These are phyloP conservation scores for Chrysomela aeneicollis DNA, from an alignment of 2,888 invertebrate species.

Conservation along the genomic window DNA sequence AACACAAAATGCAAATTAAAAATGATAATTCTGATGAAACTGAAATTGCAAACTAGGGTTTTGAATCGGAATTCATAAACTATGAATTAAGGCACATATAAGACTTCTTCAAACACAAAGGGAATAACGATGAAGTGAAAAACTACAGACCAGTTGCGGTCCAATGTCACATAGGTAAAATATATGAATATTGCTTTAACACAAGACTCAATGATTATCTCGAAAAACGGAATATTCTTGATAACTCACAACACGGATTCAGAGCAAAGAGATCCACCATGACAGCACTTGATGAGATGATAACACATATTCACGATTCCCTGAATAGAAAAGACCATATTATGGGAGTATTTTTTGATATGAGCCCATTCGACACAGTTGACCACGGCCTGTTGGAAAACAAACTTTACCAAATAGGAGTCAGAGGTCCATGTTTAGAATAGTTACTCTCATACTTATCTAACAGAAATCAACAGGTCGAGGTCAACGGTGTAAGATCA, in stretches of 20 bases:
- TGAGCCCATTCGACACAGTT: constrained; percentile 1
- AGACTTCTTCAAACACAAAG: constrained; percentile 4
- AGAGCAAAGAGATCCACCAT: background rate
- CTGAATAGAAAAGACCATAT: background rate
- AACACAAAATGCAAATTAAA: too few species aligned
- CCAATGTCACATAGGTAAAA: constrained; percentile 3
- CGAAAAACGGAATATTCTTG: constrained; percentile 10
- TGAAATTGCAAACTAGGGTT: too few species aligned
- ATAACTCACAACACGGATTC: background rate
- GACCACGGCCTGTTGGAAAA: background rate
- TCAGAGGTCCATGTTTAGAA: background rate
- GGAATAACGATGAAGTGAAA: background rate
- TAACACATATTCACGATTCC: background rate
- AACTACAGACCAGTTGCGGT: background rate
- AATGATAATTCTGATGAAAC: too few species aligned
- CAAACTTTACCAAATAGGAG: background rate
- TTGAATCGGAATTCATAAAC: too few species aligned
- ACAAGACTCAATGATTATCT: constrained; percentile 12
- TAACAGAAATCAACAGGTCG: too few species aligned
- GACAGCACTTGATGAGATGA: constrained; percentile 3
- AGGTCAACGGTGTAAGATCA: too few species aligned
- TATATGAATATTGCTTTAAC: constrained; percentile 1
- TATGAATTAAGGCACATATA: too few species aligned
- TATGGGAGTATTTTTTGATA: constrained; percentile 4
- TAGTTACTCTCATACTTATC: too few species aligned